Evolutionary conservation across 2,888 invertebrate genomes (phyloP).

Genomic region (Parnassius apollo): DNA sequence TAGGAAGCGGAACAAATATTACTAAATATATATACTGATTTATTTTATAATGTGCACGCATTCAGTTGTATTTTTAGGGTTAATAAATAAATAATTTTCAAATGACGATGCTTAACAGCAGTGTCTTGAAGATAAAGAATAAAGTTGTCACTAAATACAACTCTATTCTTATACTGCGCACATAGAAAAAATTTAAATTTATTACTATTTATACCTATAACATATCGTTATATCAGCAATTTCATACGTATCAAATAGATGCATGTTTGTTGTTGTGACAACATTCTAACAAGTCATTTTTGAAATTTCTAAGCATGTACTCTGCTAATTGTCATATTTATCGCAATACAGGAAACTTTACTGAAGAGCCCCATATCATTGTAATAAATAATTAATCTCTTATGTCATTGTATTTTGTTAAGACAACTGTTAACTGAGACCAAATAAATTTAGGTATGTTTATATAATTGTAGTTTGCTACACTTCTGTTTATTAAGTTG

Average conservation of each 20-base stretch:
- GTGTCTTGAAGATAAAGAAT: too few species aligned
- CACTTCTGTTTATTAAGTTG: slow-evolving; percentile 63
- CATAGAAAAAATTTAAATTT: too few species aligned
- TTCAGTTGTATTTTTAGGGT: too few species aligned
- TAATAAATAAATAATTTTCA: too few species aligned
- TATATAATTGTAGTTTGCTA: slow-evolving; percentile 57
- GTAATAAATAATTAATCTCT: slow-evolving; percentile 31
- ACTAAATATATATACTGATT: too few species aligned
- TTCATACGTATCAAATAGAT: not conserved
- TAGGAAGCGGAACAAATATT: too few species aligned
- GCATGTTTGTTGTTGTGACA: not conserved
- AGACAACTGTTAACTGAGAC: slow-evolving; percentile 77
- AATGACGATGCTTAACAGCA: too few species aligned
- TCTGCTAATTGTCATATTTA: not conserved
- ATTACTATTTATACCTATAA: too few species aligned
- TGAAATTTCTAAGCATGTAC: slow-evolving; percentile 2
- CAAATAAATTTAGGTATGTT: slow-evolving; percentile 78
- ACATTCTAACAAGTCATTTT: not conserved
- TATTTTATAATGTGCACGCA: too few species aligned
- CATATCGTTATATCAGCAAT: not conserved
- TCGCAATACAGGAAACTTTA: not conserved
- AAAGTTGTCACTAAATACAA: too few species aligned
- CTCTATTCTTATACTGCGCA: too few species aligned
- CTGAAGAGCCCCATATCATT: slow-evolving; percentile 26
- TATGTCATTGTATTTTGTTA: slow-evolving; percentile 51